Evolutionary conservation across 2,888 invertebrate genomes (phyloP).

Genomic region (Lepidochrysops patricia): DNA sequence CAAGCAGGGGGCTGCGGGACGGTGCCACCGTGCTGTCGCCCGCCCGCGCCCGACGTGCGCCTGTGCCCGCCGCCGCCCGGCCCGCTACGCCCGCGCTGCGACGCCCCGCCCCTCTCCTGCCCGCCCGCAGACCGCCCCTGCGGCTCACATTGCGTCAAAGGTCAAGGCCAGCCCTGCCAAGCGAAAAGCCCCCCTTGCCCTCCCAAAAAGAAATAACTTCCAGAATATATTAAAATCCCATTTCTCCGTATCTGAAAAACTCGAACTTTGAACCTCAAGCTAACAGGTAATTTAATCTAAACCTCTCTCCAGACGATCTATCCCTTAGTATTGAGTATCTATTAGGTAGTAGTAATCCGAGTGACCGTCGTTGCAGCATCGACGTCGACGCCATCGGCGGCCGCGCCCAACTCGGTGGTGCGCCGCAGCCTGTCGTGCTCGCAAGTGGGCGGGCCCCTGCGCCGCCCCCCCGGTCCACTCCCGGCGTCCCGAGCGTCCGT

Average conservation of each 20-base stretch:
- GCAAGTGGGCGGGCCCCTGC: slow-evolving; percentile 29
- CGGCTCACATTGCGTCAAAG: not conserved
- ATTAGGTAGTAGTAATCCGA: no score
- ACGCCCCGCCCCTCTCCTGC: not conserved
- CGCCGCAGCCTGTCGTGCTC: not conserved
- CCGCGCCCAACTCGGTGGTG: not conserved
- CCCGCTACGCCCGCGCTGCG: not conserved
- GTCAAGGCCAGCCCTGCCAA: not conserved
- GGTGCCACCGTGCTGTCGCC: not conserved
- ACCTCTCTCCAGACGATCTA: no score
- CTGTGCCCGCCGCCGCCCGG: not conserved
- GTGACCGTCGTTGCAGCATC: not conserved
- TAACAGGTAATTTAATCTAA: no score
- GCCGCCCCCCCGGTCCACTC: slow-evolving; percentile 32
- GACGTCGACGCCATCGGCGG: not conserved
- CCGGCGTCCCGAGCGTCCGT: slow-evolving; percentile 28
- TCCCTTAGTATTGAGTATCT: no score
- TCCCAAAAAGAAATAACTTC: not conserved
- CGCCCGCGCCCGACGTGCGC: not conserved
- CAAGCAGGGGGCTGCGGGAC: not conserved
- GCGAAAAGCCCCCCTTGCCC: not conserved
- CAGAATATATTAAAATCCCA: no score
- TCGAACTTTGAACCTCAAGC: no score
- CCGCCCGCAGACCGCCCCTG: not conserved
- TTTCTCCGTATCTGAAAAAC: no score